Evolutionary conservation across 2,888 invertebrate species (phyloP).

Genomic region (Lasioglossum calceatum): DNA sequence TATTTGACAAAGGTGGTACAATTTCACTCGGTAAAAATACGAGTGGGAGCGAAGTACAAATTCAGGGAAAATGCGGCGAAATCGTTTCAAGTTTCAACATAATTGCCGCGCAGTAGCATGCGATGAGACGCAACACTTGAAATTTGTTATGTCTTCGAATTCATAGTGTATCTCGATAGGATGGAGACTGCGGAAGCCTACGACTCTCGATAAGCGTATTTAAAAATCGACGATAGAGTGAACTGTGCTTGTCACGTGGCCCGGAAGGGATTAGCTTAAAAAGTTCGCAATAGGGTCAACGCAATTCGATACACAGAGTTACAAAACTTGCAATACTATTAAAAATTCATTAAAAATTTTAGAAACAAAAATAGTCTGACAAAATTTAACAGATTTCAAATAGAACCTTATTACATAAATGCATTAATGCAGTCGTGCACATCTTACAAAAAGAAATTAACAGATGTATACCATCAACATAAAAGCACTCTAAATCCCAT

Average conservation of each 20-base stretch:
- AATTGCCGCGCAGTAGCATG: neutral
- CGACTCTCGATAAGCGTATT: neutral
- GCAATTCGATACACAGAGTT: neutral
- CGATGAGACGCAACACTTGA: neutral
- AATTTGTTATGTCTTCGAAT: neutral
- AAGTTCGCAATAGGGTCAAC: neutral
- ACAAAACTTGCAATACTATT: neutral
- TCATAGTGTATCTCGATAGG: neutral
- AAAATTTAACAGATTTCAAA: neutral
- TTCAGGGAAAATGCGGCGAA: neutral
- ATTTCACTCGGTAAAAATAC: neutral
- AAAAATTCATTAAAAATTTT: no score
- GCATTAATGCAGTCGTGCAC: neutral
- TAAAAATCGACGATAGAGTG: neutral
- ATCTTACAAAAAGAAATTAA: neutral
- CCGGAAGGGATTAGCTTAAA: neutral
- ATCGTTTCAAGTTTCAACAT: neutral
- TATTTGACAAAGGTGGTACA: no score
- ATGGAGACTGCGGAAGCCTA: neutral
- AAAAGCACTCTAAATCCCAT: neutral
- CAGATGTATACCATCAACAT: neutral
- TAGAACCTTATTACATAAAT: neutral
- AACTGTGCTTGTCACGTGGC: neutral
- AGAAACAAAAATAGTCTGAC: neutral
- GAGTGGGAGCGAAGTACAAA: neutral